Evolutionary conservation across 2,113 vertebrate species (phyloP).

Genomic region (Syrrhaptes paradoxus): DNA sequence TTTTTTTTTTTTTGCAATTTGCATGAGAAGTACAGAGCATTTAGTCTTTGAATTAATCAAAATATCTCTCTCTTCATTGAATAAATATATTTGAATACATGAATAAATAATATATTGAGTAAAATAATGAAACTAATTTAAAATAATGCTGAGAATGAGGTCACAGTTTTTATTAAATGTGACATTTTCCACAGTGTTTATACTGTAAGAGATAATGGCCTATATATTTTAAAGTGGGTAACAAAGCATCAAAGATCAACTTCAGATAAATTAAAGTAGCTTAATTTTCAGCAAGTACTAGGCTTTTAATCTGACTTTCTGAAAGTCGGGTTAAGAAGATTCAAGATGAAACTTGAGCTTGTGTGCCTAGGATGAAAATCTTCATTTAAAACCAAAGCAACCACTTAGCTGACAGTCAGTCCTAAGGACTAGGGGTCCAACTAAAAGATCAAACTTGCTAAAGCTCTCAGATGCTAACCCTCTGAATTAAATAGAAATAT

Average conservation of each 20-base stretch:
- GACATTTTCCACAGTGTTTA: conserved; percentile 54
- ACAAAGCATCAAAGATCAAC: conserved; percentile 28
- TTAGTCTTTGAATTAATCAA: conserved; percentile 59
- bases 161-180: conserved; percentile 51
- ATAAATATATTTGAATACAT: conserved; percentile 56
- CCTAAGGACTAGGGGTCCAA: neutral
- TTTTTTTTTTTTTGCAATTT: neutral
- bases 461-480: neutral
- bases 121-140: conserved; percentile 51
- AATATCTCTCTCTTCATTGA: conserved; percentile 33
- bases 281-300: conserved; percentile 21
- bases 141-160: conserved; percentile 21
- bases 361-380: conserved; percentile 1
- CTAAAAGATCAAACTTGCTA: neutral
- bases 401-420: neutral
- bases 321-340: neutral
- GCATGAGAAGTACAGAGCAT: conserved; percentile 35
- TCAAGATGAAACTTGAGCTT: neutral
- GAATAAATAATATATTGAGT: conserved; percentile 45
- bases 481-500: neutral
- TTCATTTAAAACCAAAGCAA: conserved; percentile 15
- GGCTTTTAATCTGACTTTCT: neutral
- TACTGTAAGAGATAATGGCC: conserved; percentile 24
- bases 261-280: neutral
- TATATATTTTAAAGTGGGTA: conserved; percentile 31